These are phyloP conservation scores for Drosophila trichaetosa DNA, from an alignment of 2,888 invertebrate genomes.

Conservation along the genomic window DNA sequence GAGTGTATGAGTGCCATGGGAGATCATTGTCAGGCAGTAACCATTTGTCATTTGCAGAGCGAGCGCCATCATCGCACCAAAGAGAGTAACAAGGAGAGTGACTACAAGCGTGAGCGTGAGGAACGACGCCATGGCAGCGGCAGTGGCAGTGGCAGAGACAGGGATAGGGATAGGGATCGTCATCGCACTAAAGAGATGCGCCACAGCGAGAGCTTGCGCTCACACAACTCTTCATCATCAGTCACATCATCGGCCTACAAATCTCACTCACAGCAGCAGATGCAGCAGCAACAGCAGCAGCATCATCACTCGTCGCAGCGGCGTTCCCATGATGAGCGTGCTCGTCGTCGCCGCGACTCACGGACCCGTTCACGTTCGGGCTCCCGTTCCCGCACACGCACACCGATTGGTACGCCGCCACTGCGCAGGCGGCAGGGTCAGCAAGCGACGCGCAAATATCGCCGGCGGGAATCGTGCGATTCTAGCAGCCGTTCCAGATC, in stretches of 20 bases:
- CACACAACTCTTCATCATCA: conserved; percentile 44
- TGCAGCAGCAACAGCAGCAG: conserved; percentile 15
- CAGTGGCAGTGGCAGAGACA: conserved; percentile 35
- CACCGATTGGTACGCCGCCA: conserved; percentile 41
- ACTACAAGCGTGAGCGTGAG: conserved; percentile 61
- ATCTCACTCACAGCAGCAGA: conserved; percentile 47
- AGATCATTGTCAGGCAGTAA: neutral
- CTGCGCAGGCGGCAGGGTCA: conserved; percentile 9
- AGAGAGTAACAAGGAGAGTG: conserved; percentile 63
- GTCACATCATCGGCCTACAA: conserved; percentile 39
- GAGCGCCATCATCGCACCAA: conserved; percentile 71
- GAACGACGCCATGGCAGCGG: conserved; percentile 34
- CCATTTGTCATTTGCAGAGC: conserved; percentile 40
- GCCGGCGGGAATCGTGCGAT: conserved; percentile 46
- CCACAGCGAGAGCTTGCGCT: conserved; percentile 47
- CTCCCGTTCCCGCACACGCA: conserved; percentile 60
- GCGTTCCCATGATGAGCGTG: conserved; percentile 66
- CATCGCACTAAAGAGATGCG: conserved; percentile 54
- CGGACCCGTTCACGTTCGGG: conserved; percentile 65
- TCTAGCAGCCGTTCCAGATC: conserved; percentile 68
- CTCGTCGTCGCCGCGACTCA: conserved; percentile 55
- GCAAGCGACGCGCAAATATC: conserved; percentile 60
- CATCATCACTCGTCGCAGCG: conserved; percentile 36
- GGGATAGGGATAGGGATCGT: conserved; percentile 35
- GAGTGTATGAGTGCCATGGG: neutral